Evolutionary conservation across 1,140 invertebrate genomes (phyloP).

Genomic region (Acromyrmex heyeri): DNA sequence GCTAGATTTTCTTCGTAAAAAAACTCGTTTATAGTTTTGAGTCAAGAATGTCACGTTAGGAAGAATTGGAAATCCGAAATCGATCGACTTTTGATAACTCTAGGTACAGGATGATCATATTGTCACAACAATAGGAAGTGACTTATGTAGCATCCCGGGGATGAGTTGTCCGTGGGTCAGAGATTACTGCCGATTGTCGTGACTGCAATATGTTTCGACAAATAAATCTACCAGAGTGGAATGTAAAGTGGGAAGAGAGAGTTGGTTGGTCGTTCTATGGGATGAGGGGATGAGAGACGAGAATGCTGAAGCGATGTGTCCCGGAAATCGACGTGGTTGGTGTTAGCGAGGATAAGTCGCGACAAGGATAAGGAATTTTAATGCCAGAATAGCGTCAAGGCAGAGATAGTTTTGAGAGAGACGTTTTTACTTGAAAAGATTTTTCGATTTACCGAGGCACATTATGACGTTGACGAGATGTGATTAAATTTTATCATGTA

Average conservation of each 20-base stretch:
- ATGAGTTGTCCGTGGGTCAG: slow-evolving; percentile 53
- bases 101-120: background rate
- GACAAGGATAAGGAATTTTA: slow-evolving; percentile 73
- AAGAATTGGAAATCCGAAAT: slow-evolving; percentile 31
- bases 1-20: background rate
- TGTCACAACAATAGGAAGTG: slow-evolving; percentile 48
- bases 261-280: slow-evolving; percentile 65
- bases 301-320: slow-evolving; percentile 32
- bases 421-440: slow-evolving; percentile 54
- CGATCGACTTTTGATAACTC: slow-evolving; percentile 48
- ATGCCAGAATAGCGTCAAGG: slow-evolving; percentile 66
- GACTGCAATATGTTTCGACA: slow-evolving; percentile 70
- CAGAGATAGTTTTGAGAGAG: slow-evolving; percentile 62
- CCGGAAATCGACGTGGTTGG: slow-evolving; percentile 71
- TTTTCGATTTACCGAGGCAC: slow-evolving; percentile 64
- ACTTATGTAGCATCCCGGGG: slow-evolving; percentile 27
- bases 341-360: slow-evolving; percentile 67
- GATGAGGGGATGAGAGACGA: slow-evolving; percentile 8
- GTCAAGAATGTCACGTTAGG: background rate
- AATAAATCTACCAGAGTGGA: slow-evolving; percentile 74
- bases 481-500: slow-evolving; percentile 70
- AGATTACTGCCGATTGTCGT: slow-evolving; percentile 71
- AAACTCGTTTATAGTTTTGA: slow-evolving; percentile 11
- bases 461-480: slow-evolving; percentile 61
- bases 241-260: slow-evolving; percentile 70